A percentile compares a stretch with the other conserved stretches of the same genome.
Conservation (phyloP, 1,140 invertebrate genomes). For the Ectropis grisescens region DNA sequence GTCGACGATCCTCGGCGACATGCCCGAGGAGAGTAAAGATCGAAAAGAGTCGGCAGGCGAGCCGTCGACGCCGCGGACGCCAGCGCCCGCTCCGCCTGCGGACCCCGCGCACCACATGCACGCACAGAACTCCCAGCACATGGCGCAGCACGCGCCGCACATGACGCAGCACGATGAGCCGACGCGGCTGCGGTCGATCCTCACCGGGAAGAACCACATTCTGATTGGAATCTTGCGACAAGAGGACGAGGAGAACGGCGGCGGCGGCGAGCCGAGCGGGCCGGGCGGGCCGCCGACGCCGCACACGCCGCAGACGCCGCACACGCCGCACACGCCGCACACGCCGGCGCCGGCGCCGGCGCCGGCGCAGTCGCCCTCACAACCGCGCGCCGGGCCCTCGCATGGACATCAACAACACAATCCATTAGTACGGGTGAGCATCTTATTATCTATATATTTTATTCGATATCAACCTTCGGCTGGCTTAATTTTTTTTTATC, state of each 20-base stretch:
- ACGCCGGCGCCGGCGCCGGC: slow-evolving; percentile 39
- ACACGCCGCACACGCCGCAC: slow-evolving; percentile 50
- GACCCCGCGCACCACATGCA: slow-evolving; percentile 21
- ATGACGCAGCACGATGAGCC: slow-evolving; percentile 68
- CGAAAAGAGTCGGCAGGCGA: slow-evolving; percentile 35
- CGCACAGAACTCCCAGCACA: too few relatives aligned
- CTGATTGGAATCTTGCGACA: slow-evolving; percentile 88
- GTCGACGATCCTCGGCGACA: slow-evolving; percentile 35
- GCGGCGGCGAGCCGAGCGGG: slow-evolving; percentile 49
- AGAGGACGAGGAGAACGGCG: slow-evolving; percentile 86
- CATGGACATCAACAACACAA: slow-evolving; percentile 23
- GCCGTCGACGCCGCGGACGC: slow-evolving; percentile 62
- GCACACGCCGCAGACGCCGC: slow-evolving; percentile 58
- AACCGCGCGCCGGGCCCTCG: slow-evolving; percentile 19
- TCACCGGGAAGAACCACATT: slow-evolving; percentile 74
- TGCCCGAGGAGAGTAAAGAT: slow-evolving; percentile 44
- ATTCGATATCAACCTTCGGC: too few relatives aligned
- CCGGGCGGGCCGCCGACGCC: slow-evolving; percentile 52
- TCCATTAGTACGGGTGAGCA: too few relatives aligned
- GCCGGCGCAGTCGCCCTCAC: slow-evolving; percentile 20
- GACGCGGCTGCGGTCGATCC: slow-evolving; percentile 75
- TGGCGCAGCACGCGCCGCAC: slow-evolving; percentile 10
- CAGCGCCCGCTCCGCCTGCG: slow-evolving; percentile 61
- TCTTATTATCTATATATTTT: too few relatives aligned
- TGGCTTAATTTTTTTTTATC: too few relatives aligned